Evolutionary conservation across 1,140 invertebrate species (phyloP).

Genomic region (Ceratoteleas bidentatus): DNA sequence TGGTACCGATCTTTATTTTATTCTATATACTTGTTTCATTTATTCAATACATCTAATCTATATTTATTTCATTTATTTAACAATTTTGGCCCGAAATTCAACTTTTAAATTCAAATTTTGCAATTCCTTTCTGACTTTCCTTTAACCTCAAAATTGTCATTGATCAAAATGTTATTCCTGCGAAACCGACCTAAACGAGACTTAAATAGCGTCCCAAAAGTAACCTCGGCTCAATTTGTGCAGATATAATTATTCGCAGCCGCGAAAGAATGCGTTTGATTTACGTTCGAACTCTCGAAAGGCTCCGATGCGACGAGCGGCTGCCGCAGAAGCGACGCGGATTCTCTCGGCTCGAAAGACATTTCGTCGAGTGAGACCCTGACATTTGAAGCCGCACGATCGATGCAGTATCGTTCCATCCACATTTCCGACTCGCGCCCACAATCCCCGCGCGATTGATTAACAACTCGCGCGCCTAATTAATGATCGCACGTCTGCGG

Average conservation of each 20-base stretch:
- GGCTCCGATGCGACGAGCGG: background rate
- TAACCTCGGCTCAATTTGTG: background rate
- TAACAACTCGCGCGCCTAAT: conserved; percentile 15
- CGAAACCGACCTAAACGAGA: too few relatives aligned
- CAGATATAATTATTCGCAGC: background rate
- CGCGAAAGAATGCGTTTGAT: background rate
- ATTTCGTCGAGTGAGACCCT: conserved; percentile 41
- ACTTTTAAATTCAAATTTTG: too few relatives aligned
- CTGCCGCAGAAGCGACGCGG: conserved; percentile 18
- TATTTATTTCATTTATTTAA: too few relatives aligned
- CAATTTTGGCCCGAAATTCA: too few relatives aligned
- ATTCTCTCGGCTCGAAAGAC: conserved; percentile 31
- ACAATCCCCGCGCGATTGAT: conserved; percentile 16
- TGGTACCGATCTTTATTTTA: too few relatives aligned
- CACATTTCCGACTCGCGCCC: conserved; percentile 28
- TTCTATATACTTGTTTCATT: too few relatives aligned
- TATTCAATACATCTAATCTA: too few relatives aligned
- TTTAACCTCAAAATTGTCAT: too few relatives aligned
- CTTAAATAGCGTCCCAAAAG: too few relatives aligned
- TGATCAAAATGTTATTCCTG: too few relatives aligned
- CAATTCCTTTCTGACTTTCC: too few relatives aligned
- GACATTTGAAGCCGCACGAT: conserved; percentile 45
- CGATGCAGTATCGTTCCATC: conserved; percentile 39
- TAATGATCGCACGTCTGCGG: conserved; percentile 8
- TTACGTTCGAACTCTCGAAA: conserved; percentile 6